Evolutionary conservation across 2,113 vertebrate genomes (phyloP).

Genomic region (Sinocyclocheilus maitianheensis): DNA sequence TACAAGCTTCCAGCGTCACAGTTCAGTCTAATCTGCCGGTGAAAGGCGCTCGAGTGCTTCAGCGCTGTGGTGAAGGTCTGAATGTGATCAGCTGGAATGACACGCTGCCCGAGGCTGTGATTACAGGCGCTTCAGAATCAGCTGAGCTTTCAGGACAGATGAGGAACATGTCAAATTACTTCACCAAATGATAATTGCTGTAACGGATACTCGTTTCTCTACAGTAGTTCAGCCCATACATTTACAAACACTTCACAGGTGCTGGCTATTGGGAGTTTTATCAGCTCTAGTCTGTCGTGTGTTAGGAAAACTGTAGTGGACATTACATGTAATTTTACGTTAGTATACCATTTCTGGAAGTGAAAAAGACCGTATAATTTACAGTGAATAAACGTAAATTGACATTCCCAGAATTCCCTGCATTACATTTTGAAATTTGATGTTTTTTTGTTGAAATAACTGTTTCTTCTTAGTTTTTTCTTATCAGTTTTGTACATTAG

Average conservation of each 20-base stretch:
- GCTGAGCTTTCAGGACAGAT: no score
- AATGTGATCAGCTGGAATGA: constrained; percentile 77
- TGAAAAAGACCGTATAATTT: no score
- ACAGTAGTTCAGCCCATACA: background rate
- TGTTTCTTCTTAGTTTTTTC: no score
- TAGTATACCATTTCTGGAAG: no score
- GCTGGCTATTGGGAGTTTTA: background rate
- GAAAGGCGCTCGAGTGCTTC: constrained; percentile 60
- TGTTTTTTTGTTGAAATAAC: no score
- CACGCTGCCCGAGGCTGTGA: constrained; percentile 67
- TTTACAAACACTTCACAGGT: background rate
- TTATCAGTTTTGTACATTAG: no score
- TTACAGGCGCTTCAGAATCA: constrained; percentile 37
- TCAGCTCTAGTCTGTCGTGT: background rate
- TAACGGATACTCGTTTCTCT: background rate
- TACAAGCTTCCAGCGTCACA: no score
- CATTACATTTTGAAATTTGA: no score
- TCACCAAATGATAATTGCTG: background rate
- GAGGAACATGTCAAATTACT: background rate
- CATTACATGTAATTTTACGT: no score
- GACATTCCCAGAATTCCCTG: no score
- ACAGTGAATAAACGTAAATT: no score
- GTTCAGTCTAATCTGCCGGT: constrained; percentile 64
- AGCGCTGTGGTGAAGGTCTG: constrained; percentile 71
- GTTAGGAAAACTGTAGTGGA: background rate